Evolutionary conservation across 92 coral and sea anemone genomes (phyloP).

Genomic region (Anthopleura xanthogrammica): DNA sequence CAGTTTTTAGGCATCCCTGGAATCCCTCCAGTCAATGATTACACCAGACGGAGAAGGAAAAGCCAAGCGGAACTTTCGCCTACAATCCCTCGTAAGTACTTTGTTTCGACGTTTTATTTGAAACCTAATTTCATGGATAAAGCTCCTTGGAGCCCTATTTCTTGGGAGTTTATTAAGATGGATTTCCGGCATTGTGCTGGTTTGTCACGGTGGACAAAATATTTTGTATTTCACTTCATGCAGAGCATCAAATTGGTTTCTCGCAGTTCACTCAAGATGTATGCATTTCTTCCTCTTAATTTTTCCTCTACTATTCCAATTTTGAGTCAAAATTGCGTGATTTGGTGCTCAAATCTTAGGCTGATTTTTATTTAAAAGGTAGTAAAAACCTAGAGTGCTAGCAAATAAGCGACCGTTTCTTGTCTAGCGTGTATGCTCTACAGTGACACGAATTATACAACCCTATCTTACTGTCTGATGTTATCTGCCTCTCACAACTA

Average conservation of each 20-base stretch:
- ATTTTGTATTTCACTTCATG: too few species aligned
- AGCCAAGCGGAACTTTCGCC: slow-evolving; percentile 35
- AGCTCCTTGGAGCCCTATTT: slow-evolving; percentile 12
- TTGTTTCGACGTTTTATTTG: background rate
- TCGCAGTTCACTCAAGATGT: slow-evolving; percentile 13
- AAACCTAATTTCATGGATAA: background rate
- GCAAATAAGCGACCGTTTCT: background rate
- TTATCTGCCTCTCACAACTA: background rate
- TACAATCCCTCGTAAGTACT: slow-evolving; percentile 35
- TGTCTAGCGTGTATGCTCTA: background rate
- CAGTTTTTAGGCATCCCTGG: slow-evolving; percentile 98
- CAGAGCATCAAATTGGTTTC: background rate
- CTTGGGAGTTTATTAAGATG: background rate
- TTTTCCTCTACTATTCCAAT: background rate
- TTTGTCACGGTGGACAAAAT: too few species aligned
- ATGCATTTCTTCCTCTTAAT: background rate
- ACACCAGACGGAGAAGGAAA: slow-evolving; percentile 70
- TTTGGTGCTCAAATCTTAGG: background rate
- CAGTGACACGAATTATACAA: background rate
- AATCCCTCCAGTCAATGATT: slow-evolving; percentile 88
- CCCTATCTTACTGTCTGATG: slow-evolving; percentile 4
- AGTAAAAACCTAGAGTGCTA: background rate
- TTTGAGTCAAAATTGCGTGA: background rate
- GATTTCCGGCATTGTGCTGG: too few species aligned
- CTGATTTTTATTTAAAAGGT: background rate